These are phyloP conservation scores for Julus scandinavius DNA, from an alignment of 2,888 invertebrate species.

Conservation along the genomic window DNA sequence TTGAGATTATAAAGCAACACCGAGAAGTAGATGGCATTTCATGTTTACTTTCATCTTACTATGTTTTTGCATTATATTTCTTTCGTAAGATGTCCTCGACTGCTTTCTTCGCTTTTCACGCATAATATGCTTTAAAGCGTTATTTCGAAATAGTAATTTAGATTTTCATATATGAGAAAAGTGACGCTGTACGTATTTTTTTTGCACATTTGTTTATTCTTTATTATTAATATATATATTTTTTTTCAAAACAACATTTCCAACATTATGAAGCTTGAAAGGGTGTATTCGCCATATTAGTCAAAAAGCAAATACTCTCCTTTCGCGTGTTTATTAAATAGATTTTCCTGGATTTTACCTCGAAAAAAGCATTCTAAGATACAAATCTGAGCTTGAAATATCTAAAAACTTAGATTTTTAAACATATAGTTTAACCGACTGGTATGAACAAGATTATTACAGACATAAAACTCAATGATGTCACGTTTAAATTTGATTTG, in stretches of 20 bases:
- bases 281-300: background rate
- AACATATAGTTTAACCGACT: too few species aligned
- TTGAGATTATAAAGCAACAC: too few species aligned
- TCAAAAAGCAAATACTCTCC: too few species aligned
- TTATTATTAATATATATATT: background rate
- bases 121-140: background rate
- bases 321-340: too few species aligned
- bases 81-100: background rate
- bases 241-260: background rate
- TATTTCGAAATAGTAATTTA: background rate
- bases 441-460: too few species aligned
- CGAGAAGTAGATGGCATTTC: too few species aligned
- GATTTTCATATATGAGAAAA: background rate
- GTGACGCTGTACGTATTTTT: background rate
- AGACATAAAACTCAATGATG: too few species aligned
- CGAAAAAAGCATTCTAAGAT: too few species aligned
- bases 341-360: too few species aligned
- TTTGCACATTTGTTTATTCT: background rate
- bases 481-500: too few species aligned
- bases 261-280: background rate
- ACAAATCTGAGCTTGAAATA: too few species aligned
- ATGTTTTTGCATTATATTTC: background rate
- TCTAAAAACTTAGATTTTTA: too few species aligned
- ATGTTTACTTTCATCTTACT: background rate
- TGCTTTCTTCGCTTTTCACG: background rate